Evolutionary conservation across 2,888 invertebrate species (phyloP).

Genomic region (Netelia virgata): DNA sequence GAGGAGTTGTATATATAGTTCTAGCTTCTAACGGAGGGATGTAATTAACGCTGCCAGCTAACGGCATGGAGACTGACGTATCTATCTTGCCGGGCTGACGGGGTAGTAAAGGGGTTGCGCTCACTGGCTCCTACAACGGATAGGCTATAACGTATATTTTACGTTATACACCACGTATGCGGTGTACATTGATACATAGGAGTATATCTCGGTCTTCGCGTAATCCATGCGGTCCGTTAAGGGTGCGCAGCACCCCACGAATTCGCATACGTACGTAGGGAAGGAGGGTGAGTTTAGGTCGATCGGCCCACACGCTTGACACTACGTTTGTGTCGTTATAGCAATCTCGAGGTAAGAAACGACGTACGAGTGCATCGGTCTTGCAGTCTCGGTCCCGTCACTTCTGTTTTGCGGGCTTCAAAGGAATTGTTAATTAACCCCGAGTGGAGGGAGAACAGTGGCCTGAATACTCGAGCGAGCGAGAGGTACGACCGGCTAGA

Average conservation of each 20-base stretch:
- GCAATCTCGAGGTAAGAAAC: neutral
- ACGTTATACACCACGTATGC: slow-evolving; percentile 19
- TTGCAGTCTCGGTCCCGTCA: slow-evolving; percentile 28
- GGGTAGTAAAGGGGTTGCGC: slow-evolving; percentile 71
- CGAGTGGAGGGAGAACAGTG: neutral
- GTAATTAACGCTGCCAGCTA: slow-evolving; percentile 82
- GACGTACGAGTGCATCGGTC: slow-evolving; percentile 26
- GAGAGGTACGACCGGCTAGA: neutral
- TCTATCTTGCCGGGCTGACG: slow-evolving; percentile 78
- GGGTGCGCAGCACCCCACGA: slow-evolving; percentile 60
- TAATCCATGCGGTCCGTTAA: slow-evolving; percentile 77
- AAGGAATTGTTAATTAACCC: slow-evolving; percentile 62
- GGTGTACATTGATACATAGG: slow-evolving; percentile 38
- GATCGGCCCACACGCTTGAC: slow-evolving; percentile 24
- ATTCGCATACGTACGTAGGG: slow-evolving; percentile 59
- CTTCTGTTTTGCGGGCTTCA: slow-evolving; percentile 54
- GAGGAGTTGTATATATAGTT: slow-evolving; percentile 11
- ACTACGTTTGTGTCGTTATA: neutral
- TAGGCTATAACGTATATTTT: slow-evolving; percentile 50
- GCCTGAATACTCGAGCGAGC: neutral
- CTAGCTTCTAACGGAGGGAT: slow-evolving; percentile 73
- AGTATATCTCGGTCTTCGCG: slow-evolving; percentile 71
- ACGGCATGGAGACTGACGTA: slow-evolving; percentile 81
- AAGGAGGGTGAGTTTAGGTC: slow-evolving; percentile 37
- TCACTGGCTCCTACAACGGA: slow-evolving; percentile 54